Evolutionary conservation across 2,888 invertebrate species (phyloP).

Genomic region (Sceliomorpha sp.): DNA sequence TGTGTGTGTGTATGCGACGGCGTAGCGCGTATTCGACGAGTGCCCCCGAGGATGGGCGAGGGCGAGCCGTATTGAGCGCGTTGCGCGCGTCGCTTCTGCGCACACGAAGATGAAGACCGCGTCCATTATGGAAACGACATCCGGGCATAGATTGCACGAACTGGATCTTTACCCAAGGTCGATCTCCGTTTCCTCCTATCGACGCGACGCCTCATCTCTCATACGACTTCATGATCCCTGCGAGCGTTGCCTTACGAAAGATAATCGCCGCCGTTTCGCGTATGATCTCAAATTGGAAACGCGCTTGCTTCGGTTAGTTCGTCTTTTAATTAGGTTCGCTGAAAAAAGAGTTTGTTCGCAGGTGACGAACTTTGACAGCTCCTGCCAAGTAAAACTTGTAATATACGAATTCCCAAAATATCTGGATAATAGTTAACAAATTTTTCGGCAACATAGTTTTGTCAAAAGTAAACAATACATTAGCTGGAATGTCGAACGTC

Average conservation of each 20-base stretch:
- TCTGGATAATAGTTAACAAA: too few relatives aligned
- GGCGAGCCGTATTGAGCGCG: slow-evolving; percentile 61
- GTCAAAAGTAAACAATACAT: too few relatives aligned
- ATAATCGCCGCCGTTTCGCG: too few relatives aligned
- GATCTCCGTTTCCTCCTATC: slow-evolving; percentile 28
- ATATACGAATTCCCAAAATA: too few relatives aligned
- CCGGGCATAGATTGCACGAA: slow-evolving; percentile 49
- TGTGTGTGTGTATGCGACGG: too few relatives aligned
- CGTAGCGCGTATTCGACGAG: slow-evolving; percentile 48
- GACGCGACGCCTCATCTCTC: neutral
- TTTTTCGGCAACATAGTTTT: too few relatives aligned
- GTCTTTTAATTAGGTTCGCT: too few relatives aligned
- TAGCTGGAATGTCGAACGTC: too few relatives aligned
- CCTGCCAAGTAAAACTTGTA: too few relatives aligned
- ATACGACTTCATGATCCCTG: slow-evolving; percentile 8
- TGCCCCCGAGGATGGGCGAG: slow-evolving; percentile 43
- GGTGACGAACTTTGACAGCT: too few relatives aligned
- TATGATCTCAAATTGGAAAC: slow-evolving; percentile 36
- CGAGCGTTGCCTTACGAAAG: slow-evolving; percentile 22
- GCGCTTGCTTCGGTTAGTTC: too few relatives aligned
- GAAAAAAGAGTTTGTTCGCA: too few relatives aligned
- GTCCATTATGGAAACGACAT: slow-evolving; percentile 51
- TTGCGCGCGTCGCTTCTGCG: slow-evolving; percentile 58
- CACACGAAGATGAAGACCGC: slow-evolving; percentile 53
- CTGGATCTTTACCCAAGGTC: slow-evolving; percentile 59